These are phyloP conservation scores for Prolemur simus DNA, from an alignment of 2,113 vertebrate genomes.

Conservation along the genomic window DNA sequence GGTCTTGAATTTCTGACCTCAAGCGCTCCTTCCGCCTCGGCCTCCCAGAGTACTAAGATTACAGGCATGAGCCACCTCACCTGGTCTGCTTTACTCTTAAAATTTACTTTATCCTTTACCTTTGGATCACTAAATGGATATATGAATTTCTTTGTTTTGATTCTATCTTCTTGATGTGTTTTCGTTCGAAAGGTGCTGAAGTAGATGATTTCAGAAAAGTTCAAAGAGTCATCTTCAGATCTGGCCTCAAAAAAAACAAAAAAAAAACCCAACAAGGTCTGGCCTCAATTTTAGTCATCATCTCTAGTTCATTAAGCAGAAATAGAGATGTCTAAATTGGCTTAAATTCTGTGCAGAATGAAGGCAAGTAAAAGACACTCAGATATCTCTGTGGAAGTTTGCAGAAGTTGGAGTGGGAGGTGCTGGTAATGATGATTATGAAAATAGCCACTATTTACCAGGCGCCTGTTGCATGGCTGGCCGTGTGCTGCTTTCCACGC, in stretches of 20 bases:
- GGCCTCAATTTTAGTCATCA: background rate
- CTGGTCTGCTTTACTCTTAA: background rate
- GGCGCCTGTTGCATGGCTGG: background rate
- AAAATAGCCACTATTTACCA: background rate
- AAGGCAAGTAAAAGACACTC: background rate
- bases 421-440: background rate
- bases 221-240: background rate
- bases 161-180: background rate
- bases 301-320: background rate
- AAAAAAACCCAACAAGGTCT: background rate
- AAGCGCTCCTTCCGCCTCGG: too few species aligned
- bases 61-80: too few species aligned
- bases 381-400: background rate
- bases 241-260: background rate
- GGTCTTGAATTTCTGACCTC: too few species aligned
- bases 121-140: background rate
- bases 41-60: too few species aligned
- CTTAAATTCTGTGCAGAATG: background rate
- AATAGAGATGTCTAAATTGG: background rate
- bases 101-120: background rate
- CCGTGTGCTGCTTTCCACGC: background rate
- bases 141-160: background rate
- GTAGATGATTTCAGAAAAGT: background rate
- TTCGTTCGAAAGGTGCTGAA: background rate
- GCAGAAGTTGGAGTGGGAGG: background rate